phyloP scores from a whole-genome alignment of 2,888 invertebrate genomes.

The Fabriciana adippe region DNA sequence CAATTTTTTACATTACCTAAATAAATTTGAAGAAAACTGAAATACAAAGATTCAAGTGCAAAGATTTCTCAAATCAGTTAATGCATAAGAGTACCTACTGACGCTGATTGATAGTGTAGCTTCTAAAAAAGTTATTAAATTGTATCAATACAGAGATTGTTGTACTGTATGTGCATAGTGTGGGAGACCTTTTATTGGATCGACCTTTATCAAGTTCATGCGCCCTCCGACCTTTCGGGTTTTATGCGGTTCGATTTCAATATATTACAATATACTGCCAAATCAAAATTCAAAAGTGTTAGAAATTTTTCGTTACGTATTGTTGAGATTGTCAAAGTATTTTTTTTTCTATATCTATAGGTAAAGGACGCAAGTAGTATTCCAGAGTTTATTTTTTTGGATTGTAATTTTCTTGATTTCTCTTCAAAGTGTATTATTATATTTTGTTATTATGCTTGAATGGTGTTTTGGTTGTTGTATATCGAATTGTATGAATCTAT shows the following conservation, averaged over 20 bases:
- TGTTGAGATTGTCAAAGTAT: no score
- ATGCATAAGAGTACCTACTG: neutral
- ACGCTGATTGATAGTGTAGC: conserved; percentile 7
- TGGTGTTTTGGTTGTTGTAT: no score
- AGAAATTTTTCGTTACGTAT: no score
- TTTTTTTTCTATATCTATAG: no score
- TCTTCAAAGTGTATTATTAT: no score
- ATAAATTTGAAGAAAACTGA: neutral
- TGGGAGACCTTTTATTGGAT: conserved; percentile 1
- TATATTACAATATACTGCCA: neutral
- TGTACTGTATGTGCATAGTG: conserved; percentile 1
- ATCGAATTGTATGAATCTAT: no score
- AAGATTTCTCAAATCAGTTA: neutral
- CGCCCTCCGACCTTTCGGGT: conserved; percentile 17
- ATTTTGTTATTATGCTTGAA: no score
- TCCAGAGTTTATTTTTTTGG: no score
- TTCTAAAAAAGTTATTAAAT: conserved; percentile 16
- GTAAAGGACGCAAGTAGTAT: no score
- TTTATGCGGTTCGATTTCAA: conserved; percentile 6
- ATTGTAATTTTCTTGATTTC: no score
- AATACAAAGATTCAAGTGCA: neutral
- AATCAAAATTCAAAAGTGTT: neutral
- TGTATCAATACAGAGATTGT: conserved; percentile 1
- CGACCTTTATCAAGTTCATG: conserved; percentile 21
- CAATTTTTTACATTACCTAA: neutral